Evolutionary conservation across 2,888 invertebrate genomes (phyloP).

Genomic region (Machimus atricapillus): DNA sequence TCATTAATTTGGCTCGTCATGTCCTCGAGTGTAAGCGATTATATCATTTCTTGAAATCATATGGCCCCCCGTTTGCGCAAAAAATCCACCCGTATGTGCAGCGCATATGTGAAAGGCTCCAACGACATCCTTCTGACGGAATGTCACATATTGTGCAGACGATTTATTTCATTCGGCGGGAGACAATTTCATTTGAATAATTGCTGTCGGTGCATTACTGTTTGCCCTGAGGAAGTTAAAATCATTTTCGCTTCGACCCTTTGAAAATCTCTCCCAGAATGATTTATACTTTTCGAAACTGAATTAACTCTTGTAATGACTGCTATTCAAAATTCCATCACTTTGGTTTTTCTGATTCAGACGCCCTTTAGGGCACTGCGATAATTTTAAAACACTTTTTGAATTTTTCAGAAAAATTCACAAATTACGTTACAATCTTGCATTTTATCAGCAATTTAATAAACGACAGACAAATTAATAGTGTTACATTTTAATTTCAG

Average conservation of each 20-base stretch:
- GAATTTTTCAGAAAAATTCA: not conserved
- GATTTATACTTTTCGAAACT: slow-evolving; percentile 2
- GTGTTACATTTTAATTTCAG: not conserved
- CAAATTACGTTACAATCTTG: not conserved
- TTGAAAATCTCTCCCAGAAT: not conserved
- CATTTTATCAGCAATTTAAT: not conserved
- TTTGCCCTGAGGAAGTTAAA: not conserved
- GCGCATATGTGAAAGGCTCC: not conserved
- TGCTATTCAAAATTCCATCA: not conserved
- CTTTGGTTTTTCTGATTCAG: not conserved
- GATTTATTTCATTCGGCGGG: slow-evolving; percentile 24
- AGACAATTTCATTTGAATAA: slow-evolving; percentile 30
- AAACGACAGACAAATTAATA: not conserved
- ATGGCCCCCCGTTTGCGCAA: not conserved
- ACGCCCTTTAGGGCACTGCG: not conserved
- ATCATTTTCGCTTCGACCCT: not conserved
- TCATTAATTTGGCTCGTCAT: slow-evolving; percentile 28
- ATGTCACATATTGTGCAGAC: not conserved
- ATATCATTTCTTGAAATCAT: slow-evolving; percentile 1
- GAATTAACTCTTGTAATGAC: slow-evolving; percentile 1
- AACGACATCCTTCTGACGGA: not conserved
- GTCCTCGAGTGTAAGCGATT: slow-evolving; percentile 12
- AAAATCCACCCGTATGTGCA: not conserved
- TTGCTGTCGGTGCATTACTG: not conserved
- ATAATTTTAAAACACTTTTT: not conserved